Base-by-base conservation (phyloP, 2,888 invertebrate species). In the Plemyria rubiginata region DNA sequence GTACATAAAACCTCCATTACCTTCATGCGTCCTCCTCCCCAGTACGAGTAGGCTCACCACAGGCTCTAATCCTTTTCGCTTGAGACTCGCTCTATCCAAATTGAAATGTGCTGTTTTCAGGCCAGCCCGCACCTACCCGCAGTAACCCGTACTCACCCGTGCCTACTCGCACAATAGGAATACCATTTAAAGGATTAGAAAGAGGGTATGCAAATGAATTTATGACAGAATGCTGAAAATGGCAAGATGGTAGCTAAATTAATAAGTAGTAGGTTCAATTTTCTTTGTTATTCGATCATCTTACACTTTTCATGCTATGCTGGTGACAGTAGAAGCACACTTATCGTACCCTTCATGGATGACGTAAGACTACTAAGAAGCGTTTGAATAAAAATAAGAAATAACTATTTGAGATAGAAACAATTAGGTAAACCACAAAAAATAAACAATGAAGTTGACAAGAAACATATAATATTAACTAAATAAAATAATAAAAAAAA, bases 91-190 rank as follows among this genome's bases (percentile, higher is more conserved):
- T 86, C 84, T 80, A 76, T 77, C 79, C 77, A 88, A 89, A 90
- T 89, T 87, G 88, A 88, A 88, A 89, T 88, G 84, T 81, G 84
- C 78, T 88, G 86, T 87, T 77, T 79, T 80, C 79, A 73, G 75
- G 68, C 72, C 70, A 68, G 71, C 73, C 71, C 72, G 62, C 59
- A 65, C 55, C 16, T 50, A 50, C 53, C 53, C 40, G 46, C 29
- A 52, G 48, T 22, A 36, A 59, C 40, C 46, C 50, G 41, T 12
- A 32, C 43, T 59, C 43, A 43, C 53, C 53, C 41, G 46, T 15
- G 41, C 43, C 60, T 43, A 43, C 55, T 57, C 62, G 43, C 43
- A 65, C 60, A 67, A 60, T 65, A 62, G 49, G 57, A 59, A 63
- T 61, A 55, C 63, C 60, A 55, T 63, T 66, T 52, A 3, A 52